Conservation (phyloP, 1,140 invertebrate species). For the Caenorhabditis tropicalis region DNA sequence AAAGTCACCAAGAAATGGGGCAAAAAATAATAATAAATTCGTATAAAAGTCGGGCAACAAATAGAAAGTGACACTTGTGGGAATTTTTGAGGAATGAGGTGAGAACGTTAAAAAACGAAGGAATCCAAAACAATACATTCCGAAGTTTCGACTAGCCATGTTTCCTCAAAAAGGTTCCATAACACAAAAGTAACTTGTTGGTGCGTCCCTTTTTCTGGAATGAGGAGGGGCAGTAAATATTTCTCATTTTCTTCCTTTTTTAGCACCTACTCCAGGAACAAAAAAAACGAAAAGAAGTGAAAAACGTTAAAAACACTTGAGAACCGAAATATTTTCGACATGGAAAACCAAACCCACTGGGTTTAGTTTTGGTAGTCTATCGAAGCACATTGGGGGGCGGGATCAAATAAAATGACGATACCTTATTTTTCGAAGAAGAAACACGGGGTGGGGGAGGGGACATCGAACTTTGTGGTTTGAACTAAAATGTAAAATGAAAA, state of each 20-base stretch:
- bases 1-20: neutral
- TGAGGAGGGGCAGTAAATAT: neutral
- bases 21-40: neutral
- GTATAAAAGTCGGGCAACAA: neutral
- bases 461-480: neutral
- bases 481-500: no score
- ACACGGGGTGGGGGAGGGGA: neutral
- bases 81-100: neutral
- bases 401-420: neutral
- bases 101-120: neutral
- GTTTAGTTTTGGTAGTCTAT: neutral
- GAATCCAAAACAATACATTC: neutral
- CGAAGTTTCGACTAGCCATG: neutral
- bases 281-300: neutral
- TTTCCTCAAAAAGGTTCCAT: neutral
- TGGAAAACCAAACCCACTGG: neutral
- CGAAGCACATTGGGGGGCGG: neutral
- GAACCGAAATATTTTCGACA: neutral
- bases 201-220: neutral
- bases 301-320: conserved; percentile 6
- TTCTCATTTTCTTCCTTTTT: conserved; percentile 11
- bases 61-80: neutral
- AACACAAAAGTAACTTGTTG: neutral
- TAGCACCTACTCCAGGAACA: neutral
- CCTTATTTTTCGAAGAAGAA: neutral